Conservation (phyloP, 2,888 invertebrate genomes). For the Zygogramma bicolorata region DNA sequence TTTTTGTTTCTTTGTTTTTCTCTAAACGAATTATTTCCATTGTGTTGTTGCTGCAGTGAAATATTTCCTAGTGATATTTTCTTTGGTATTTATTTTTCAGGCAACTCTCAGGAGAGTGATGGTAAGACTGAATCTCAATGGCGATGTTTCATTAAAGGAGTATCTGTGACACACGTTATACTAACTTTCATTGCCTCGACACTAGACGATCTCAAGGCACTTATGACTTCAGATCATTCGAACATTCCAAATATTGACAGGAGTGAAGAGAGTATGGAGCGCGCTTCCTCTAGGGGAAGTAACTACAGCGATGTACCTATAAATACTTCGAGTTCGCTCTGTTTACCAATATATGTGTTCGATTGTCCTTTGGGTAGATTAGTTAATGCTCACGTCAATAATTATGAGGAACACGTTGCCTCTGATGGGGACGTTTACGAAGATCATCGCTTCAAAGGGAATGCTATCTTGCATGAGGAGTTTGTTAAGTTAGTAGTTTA, state of each 20-base stretch:
- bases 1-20: too few relatives aligned
- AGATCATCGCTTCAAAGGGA: conserved; percentile 68
- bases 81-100: conserved; percentile 22
- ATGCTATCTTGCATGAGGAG: conserved; percentile 62
- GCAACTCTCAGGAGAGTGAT: conserved; percentile 31
- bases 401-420: conserved; percentile 47
- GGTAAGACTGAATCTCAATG: conserved; percentile 65
- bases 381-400: conserved; percentile 68
- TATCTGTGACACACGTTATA: conserved; percentile 73
- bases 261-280: conserved; percentile 55
- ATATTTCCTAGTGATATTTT: neutral
- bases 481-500: conserved; percentile 56
- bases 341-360: conserved; percentile 75
- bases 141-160: conserved; percentile 77
- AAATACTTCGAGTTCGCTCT: conserved; percentile 55
- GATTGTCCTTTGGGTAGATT: conserved; percentile 74
- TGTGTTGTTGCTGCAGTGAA: too few relatives aligned
- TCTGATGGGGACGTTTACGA: conserved; percentile 68
- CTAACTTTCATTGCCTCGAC: conserved; percentile 76
- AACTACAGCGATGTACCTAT: conserved; percentile 62
- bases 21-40: too few relatives aligned
- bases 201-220: conserved; percentile 67
- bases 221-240: conserved; percentile 50
- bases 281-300: conserved; percentile 59
- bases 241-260: conserved; percentile 54